Evolutionary conservation across 2,113 vertebrate species (phyloP).

Genomic region (Grus americana): DNA sequence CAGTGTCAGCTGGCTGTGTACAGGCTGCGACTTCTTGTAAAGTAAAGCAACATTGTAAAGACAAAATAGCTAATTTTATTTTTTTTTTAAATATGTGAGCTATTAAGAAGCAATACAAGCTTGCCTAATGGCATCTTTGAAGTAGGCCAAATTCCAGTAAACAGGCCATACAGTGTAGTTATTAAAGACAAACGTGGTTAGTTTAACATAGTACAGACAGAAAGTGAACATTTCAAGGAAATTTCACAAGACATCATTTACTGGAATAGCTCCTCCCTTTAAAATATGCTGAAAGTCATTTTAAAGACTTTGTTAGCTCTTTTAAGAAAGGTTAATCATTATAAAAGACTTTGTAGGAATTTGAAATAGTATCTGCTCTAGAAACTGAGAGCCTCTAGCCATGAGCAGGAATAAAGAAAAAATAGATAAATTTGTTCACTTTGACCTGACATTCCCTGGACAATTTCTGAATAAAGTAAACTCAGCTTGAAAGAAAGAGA

Average conservation of each 20-base stretch:
- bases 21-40: neutral
- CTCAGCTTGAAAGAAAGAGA: neutral
- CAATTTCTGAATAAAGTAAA: neutral
- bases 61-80: neutral
- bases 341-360: neutral
- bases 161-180: neutral
- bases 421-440: neutral
- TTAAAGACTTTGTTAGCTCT: neutral
- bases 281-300: neutral
- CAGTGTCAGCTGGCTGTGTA: neutral
- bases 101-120: neutral
- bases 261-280: neutral
- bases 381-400: neutral
- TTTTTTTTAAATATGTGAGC: too few relatives aligned
- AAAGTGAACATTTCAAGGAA: neutral
- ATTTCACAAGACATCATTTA: neutral
- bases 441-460: neutral
- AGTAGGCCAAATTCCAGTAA: neutral
- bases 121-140: neutral
- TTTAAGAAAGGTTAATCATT: neutral
- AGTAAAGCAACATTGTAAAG: neutral
- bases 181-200: neutral
- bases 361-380: neutral
- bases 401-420: neutral
- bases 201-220: neutral